Percentiles rank a stretch among this genome's conserved stretches.
These are phyloP conservation scores for Neoascia interrupta DNA, from an alignment of 2,888 invertebrate species.

Conservation along the genomic window DNA sequence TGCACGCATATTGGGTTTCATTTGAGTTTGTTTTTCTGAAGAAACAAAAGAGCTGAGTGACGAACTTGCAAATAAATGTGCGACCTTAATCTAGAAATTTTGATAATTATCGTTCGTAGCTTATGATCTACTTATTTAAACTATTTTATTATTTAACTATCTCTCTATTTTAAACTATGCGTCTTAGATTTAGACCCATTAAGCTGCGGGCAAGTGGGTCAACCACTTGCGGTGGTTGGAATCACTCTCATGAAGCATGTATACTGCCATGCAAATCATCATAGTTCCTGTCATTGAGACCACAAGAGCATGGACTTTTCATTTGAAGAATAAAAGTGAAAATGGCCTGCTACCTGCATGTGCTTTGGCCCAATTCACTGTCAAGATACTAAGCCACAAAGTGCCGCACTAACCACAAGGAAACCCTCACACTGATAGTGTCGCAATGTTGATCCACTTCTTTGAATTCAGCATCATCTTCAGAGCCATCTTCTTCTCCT, in stretches of 20 bases:
- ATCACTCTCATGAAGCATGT: too few relatives aligned
- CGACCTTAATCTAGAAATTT: conserved; percentile 49
- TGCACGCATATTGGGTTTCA: too few relatives aligned
- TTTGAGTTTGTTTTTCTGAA: not conserved
- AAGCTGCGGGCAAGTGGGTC: not conserved
- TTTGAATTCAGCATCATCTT: conserved; percentile 38
- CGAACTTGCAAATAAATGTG: conserved; percentile 25
- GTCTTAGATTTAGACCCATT: not conserved
- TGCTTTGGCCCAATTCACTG: conserved; percentile 16
- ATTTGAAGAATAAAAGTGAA: conserved; percentile 50
- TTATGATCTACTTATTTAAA: conserved; percentile 28
- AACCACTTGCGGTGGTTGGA: conserved; percentile 18
- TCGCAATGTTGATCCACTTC: conserved; percentile 55
- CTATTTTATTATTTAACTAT: conserved; percentile 15
- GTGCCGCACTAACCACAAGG: conserved; percentile 44
- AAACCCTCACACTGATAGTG: conserved; percentile 33
- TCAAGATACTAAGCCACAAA: too few relatives aligned
- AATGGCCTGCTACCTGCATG: conserved; percentile 7
- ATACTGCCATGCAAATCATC: conserved; percentile 30
- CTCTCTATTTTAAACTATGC: not conserved
- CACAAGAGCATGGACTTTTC: not conserved
- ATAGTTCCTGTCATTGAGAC: conserved; percentile 32
- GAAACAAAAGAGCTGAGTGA: conserved; percentile 47
- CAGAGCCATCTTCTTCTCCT: not conserved
- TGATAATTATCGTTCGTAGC: too few relatives aligned